Evolutionary conservation across 1,140 invertebrate species (phyloP).

Genomic region (Pseudomyrmex sp.): DNA sequence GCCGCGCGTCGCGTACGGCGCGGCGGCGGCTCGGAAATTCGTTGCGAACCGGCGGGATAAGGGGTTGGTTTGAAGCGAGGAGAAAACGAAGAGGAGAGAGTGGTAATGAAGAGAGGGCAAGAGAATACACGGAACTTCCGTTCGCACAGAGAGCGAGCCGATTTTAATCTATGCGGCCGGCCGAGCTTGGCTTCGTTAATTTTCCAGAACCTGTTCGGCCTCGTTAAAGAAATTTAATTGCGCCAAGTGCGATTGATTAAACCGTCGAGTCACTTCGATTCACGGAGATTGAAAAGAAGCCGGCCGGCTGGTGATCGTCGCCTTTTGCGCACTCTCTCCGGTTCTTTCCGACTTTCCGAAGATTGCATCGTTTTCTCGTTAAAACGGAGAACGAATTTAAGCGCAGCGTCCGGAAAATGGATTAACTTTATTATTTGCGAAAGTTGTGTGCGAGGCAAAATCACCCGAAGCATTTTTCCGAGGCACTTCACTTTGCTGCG

Average conservation of each 20-base stretch:
- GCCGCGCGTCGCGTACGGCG: neutral
- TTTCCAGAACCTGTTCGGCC: conserved; percentile 45
- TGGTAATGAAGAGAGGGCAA: conserved; percentile 43
- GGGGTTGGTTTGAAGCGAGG: conserved; percentile 21
- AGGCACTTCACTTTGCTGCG: conserved; percentile 41
- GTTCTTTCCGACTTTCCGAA: conserved; percentile 22
- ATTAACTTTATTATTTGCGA: conserved; percentile 43
- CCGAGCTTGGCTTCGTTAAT: conserved; percentile 61
- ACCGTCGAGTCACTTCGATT: conserved; percentile 41
- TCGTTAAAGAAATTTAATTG: conserved; percentile 75
- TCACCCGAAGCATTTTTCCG: conserved; percentile 5
- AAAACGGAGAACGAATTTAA: conserved; percentile 65
- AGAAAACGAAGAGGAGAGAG: conserved; percentile 35
- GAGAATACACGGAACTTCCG: neutral
- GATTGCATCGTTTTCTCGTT: conserved; percentile 67
- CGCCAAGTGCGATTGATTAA: conserved; percentile 72
- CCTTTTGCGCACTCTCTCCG: too few species aligned
- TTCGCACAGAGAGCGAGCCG: conserved; percentile 37
- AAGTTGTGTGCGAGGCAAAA: conserved; percentile 8
- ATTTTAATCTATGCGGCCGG: conserved; percentile 67
- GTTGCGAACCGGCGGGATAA: conserved; percentile 23
- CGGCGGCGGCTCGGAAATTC: conserved; percentile 60
- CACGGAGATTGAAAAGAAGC: conserved; percentile 62
- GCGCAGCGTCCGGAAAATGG: conserved; percentile 24
- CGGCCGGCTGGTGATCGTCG: neutral